Percentiles rank a stretch among this genome's conserved stretches.
Evolutionary conservation across 2,797 vertebrate genomes (phyloP).

Genomic region (Enteromius argenteus): DNA sequence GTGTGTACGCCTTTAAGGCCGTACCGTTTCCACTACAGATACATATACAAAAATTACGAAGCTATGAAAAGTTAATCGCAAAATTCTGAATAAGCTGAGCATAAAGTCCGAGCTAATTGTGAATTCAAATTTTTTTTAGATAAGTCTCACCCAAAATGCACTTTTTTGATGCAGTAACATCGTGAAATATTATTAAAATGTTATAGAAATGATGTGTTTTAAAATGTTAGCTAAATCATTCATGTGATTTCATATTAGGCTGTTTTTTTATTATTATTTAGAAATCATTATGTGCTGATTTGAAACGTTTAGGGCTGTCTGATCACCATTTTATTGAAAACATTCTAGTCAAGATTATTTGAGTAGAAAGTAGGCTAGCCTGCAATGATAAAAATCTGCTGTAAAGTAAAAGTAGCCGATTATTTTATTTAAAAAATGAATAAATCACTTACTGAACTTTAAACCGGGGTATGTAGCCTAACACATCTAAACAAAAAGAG

Average conservation of each 20-base stretch:
- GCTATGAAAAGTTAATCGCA: no score
- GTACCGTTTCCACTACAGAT: neutral
- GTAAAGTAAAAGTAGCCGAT: neutral
- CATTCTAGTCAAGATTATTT: neutral
- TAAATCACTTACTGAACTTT: neutral
- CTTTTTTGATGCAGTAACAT: neutral
- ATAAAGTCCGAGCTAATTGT: neutral
- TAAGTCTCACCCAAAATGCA: neutral
- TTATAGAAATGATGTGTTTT: neutral
- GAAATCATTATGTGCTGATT: neutral
- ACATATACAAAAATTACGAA: neutral
- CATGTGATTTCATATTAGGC: neutral
- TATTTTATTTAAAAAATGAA: neutral
- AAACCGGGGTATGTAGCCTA: neutral
- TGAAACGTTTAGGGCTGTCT: neutral
- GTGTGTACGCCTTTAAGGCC: neutral
- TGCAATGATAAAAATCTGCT: no score
- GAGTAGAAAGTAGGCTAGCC: neutral
- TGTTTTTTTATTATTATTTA: no score
- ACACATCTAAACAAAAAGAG: neutral
- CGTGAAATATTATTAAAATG: neutral
- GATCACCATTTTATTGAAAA: neutral
- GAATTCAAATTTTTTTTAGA: neutral
- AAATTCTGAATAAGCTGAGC: neutral
- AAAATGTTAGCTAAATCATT: neutral